These are phyloP conservation scores for Lagenorhynchus albirostris DNA, from an alignment of 2,113 vertebrate genomes.

Conservation along the genomic window DNA sequence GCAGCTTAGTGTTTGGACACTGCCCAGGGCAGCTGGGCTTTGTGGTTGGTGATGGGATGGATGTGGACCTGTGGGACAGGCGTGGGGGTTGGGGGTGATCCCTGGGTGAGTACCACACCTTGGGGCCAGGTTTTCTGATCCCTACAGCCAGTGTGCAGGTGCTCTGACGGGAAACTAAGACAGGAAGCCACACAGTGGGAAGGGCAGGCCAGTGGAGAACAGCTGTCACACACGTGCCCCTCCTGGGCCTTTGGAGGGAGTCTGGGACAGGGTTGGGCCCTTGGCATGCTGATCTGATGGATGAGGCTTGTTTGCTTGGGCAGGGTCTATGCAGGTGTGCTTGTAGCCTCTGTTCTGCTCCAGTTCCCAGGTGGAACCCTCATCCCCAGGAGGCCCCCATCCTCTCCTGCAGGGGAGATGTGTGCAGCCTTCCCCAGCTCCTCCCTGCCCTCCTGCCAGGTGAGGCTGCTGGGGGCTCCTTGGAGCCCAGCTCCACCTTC, in stretches of 20 bases:
- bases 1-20: slow-evolving; percentile 81
- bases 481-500: neutral
- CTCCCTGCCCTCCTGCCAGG: neutral
- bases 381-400: neutral
- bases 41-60: neutral
- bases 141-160: neutral
- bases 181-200: neutral
- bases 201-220: neutral
- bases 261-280: neutral
- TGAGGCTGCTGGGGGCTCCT: neutral
- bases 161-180: neutral
- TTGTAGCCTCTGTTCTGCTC: neutral
- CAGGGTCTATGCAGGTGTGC: neutral
- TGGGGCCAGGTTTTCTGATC: neutral
- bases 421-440: neutral
- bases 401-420: neutral
- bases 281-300: neutral
- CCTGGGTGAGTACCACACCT: neutral
- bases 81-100: neutral
- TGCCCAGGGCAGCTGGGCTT: slow-evolving; percentile 66
- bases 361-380: neutral
- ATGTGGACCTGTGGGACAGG: neutral
- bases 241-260: neutral
- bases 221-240: neutral
- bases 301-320: neutral